These are phyloP conservation scores for Linnaemya vulpina DNA, from an alignment of 2,888 invertebrate genomes.

Conservation along the genomic window DNA sequence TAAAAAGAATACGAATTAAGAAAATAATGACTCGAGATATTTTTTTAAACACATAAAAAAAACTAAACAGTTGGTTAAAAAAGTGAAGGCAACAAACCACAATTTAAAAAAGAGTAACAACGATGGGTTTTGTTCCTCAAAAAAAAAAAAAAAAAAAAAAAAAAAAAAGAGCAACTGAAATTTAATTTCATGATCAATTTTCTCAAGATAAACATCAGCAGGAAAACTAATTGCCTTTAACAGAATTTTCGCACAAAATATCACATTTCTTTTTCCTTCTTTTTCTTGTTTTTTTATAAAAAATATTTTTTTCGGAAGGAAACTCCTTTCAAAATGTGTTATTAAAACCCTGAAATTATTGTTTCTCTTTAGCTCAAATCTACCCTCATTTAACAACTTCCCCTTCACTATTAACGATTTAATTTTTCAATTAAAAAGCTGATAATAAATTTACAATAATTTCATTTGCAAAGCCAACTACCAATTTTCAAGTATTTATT, in stretches of 20 bases:
- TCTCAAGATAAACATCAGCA: conserved; percentile 48
- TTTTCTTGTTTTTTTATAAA: not conserved
- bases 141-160: too few species aligned
- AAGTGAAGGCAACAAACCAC: not conserved
- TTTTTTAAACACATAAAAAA: conserved; percentile 1
- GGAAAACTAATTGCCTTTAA: conserved; percentile 56
- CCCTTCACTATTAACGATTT: conserved; percentile 9
- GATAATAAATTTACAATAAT: conserved; percentile 53
- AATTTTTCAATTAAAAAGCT: conserved; percentile 64
- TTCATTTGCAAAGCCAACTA: conserved; percentile 69
- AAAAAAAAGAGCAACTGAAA: conserved; percentile 55
- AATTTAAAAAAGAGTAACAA: not conserved
- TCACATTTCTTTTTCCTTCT: conserved; percentile 56
- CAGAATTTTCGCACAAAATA: conserved; percentile 38
- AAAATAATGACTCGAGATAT: conserved; percentile 64
- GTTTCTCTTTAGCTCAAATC: conserved; percentile 9
- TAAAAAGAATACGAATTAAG: conserved; percentile 54
- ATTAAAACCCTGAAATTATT: conserved; percentile 44
- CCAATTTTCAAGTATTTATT: conserved; percentile 62
- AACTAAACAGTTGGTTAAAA: conserved; percentile 1
- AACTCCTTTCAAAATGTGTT: conserved; percentile 25
- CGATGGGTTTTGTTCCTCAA: conserved; percentile 20
- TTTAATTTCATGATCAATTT: conserved; percentile 60
- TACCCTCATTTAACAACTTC: conserved; percentile 41
- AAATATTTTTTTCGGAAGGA: conserved; percentile 44